Conservation (phyloP, 2,797 vertebrate species). For the Halcyon smyrnensis region DNA sequence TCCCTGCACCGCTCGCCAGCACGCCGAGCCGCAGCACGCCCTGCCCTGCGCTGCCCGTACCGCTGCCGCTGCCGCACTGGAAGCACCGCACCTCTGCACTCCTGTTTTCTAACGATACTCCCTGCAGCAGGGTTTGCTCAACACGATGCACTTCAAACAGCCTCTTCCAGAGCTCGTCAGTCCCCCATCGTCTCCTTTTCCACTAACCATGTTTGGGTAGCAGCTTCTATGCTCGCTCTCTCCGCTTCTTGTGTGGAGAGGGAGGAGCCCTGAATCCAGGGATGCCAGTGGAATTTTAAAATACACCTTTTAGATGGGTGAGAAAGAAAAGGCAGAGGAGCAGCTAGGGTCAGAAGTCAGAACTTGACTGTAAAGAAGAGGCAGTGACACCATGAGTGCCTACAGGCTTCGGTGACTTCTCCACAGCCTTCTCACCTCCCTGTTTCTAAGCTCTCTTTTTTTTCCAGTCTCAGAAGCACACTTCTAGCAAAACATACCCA, state of each 20-base stretch:
- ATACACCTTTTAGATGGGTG: fast-evolving
- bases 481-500: not conserved
- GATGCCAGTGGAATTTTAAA: not conserved
- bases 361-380: not conserved
- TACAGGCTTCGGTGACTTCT: not conserved
- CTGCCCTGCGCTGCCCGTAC: not conserved
- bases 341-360: not conserved
- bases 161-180: not conserved
- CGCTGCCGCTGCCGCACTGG: fast-evolving
- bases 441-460: not conserved
- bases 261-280: not conserved
- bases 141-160: not conserved
- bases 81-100: fast-evolving
- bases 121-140: not conserved
- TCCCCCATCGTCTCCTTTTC: not conserved
- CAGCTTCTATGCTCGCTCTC: not conserved
- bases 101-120: not conserved
- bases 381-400: not conserved
- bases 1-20: not conserved
- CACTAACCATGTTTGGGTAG: not conserved
- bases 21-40: fast-evolving
- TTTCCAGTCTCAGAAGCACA: not conserved
- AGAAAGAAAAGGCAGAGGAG: not conserved
- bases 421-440: not conserved
- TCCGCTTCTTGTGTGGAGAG: not conserved